Evolutionary conservation across 2,888 invertebrate species (phyloP).

Genomic region (Drosophila limbata): DNA sequence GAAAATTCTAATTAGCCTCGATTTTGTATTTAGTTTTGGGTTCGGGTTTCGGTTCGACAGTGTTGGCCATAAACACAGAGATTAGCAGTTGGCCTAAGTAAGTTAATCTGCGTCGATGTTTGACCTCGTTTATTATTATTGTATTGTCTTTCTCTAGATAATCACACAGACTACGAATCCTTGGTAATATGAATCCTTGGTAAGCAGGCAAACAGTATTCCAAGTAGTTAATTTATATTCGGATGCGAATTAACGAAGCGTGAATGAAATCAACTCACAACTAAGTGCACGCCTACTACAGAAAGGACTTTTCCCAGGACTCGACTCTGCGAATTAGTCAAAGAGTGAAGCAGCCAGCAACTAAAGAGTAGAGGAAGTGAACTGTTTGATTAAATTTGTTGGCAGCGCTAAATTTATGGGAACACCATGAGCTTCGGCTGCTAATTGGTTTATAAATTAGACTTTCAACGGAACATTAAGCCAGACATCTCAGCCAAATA

Average conservation of each 20-base stretch:
- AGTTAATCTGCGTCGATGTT: slow-evolving; percentile 26
- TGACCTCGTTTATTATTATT: slow-evolving; percentile 22
- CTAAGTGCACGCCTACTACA: slow-evolving; percentile 21
- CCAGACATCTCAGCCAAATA: slow-evolving; percentile 68
- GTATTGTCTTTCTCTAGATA: slow-evolving; percentile 25
- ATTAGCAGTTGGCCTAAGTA: slow-evolving; percentile 5
- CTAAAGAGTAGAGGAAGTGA: slow-evolving; percentile 31
- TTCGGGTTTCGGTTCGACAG: neutral
- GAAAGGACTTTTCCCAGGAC: slow-evolving; percentile 5
- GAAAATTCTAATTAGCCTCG: slow-evolving; percentile 18
- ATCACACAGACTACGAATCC: slow-evolving; percentile 39
- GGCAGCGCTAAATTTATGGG: slow-evolving; percentile 64
- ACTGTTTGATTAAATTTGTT: slow-evolving; percentile 70
- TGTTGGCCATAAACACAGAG: slow-evolving; percentile 2
- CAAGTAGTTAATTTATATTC: slow-evolving; percentile 51
- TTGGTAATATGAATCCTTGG: slow-evolving; percentile 31
- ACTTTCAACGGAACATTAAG: slow-evolving; percentile 73
- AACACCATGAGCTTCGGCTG: slow-evolving; percentile 61
- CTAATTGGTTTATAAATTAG: slow-evolving; percentile 79
- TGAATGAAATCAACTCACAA: slow-evolving; percentile 52
- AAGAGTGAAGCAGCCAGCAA: slow-evolving; percentile 18
- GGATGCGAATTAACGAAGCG: slow-evolving; percentile 62
- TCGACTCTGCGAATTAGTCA: slow-evolving; percentile 16
- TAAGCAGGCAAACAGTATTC: slow-evolving; percentile 37
- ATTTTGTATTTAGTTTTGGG: slow-evolving; percentile 3